Evolutionary conservation across 1,140 invertebrate species (phyloP), one percentile per base, ranked within the genome.

Genomic region (Caerostris darwini): DNA sequence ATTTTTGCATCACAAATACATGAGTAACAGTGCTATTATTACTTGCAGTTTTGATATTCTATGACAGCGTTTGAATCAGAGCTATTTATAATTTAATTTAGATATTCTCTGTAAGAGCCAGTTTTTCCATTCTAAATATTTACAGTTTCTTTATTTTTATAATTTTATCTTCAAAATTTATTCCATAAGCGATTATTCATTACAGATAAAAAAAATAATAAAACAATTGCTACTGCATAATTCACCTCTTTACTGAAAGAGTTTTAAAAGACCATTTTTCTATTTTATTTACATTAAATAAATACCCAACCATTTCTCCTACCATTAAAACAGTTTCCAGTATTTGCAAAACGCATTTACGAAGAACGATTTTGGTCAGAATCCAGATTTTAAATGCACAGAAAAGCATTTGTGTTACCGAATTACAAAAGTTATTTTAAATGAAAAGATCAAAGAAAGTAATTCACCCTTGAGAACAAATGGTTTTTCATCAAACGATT

Each of bases 261-360:
- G 34, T 53, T 50, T 50, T 53, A 14, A 77, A 77, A 77, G 71
- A 19, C 10, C 53, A 12, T 12, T 77, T 77, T 77, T 8, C 10
- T 34, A 12, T 50, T 77, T 77, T 77, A 77, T 77, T 77, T 77
- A 12, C 50, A 53, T 77, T 77, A 77, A 77, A 77, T 77, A 12
- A 77, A 77, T 50, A 7, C 34, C 8, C 71, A 7, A 77, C 71
- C 34, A 50, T 77, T 50, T 77, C 19, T 5, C 34, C 34, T 77
- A 34, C 71, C 71, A 12, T 50, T 77, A 77, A 77, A 77, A 34
- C 34, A 34, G 34, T 14, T 50, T 77, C 61, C 12, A 8, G 10
- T 34, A 77, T 34, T 34, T 77, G 4, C 71, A 12, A 77, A 77
- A 50, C 8, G 10, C 53, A 34, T 77, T 53, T 14, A 77, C 34